A percentile compares a stretch with the other conserved stretches of the same genome.
These are phyloP conservation scores for Lordiphosa stackelbergi DNA, from an alignment of 1,140 invertebrate species.

Conservation along the genomic window DNA sequence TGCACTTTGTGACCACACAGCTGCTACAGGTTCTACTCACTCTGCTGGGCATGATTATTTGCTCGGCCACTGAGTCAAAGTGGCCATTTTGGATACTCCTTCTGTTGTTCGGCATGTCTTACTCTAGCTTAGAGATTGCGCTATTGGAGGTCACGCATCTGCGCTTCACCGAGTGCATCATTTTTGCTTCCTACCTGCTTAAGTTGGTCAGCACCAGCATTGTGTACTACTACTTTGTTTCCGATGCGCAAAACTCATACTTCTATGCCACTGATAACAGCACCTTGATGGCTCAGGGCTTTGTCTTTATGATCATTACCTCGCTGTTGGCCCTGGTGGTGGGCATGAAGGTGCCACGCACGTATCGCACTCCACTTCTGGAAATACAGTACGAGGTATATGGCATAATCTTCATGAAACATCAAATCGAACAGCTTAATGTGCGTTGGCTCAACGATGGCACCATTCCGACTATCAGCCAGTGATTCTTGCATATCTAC, in stretches of 20 bases:
- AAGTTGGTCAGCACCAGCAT: conserved; percentile 60
- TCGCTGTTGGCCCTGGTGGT: conserved; percentile 62
- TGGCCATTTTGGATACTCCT: conserved; percentile 62
- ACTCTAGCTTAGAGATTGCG: conserved; percentile 58
- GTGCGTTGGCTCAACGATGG: conserved; percentile 70
- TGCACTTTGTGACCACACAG: conserved; percentile 61
- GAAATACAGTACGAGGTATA: conserved; percentile 70
- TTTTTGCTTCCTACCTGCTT: conserved; percentile 46
- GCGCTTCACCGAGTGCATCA: conserved; percentile 55
- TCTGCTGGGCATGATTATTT: conserved; percentile 63
- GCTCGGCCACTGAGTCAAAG: conserved; percentile 39
- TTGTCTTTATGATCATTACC: conserved; percentile 67
- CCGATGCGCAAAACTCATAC: conserved; percentile 59
- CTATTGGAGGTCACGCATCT: conserved; percentile 66
- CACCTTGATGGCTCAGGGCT: conserved; percentile 70
- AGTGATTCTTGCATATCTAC: conserved; percentile 16
- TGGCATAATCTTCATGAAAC: conserved; percentile 72
- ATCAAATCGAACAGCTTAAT: conserved; percentile 73
- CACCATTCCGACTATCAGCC: conserved; percentile 70
- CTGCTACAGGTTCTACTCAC: conserved; percentile 46
- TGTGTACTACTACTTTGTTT: conserved; percentile 64
- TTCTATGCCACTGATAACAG: conserved; percentile 64
- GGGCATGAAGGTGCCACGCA: conserved; percentile 69
- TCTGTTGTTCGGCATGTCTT: conserved; percentile 59
- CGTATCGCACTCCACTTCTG: conserved; percentile 48